A percentile compares a stretch with the other conserved stretches of the same genome.
These are phyloP conservation scores for Protodeltote pygarga DNA, from an alignment of 2,888 invertebrate genomes.

Conservation along the genomic window DNA sequence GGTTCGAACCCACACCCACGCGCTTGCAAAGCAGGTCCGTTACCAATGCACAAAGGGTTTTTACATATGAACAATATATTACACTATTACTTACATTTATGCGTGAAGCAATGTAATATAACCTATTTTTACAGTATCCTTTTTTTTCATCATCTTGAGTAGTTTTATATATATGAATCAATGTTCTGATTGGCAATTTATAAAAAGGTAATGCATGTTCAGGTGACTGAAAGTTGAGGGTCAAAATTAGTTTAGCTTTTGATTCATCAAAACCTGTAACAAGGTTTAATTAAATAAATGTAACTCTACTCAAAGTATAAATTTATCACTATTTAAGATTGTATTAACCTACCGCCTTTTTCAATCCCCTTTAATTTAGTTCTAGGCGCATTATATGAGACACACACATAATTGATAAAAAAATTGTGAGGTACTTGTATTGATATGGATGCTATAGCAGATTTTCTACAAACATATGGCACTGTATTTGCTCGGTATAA, in stretches of 20 bases:
- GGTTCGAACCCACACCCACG: too few species aligned
- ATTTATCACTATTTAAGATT: too few species aligned
- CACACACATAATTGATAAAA: neutral
- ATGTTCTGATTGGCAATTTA: constrained; percentile 70
- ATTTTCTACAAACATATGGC: constrained; percentile 1
- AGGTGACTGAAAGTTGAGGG: constrained; percentile 73
- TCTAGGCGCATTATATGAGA: constrained; percentile 15
- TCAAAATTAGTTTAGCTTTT: constrained; percentile 73
- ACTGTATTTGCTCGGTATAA: constrained; percentile 7
- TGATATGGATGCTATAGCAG: neutral
- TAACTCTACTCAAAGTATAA: too few species aligned
- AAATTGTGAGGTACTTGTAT: neutral
- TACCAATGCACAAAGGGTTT: too few species aligned
- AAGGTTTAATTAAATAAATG: constrained; percentile 23
- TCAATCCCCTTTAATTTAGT: constrained; percentile 6
- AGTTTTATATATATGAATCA: constrained; percentile 66
- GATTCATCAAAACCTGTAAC: constrained; percentile 54
- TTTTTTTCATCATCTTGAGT: constrained; percentile 72
- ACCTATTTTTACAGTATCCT: constrained; percentile 80
- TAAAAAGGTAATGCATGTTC: constrained; percentile 86
- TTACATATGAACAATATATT: neutral
- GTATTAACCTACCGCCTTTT: constrained; percentile 30
- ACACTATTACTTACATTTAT: constrained; percentile 67
- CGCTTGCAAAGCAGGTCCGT: too few species aligned
- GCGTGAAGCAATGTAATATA: constrained; percentile 85